Percentiles rank a stretch among this genome's conserved stretches.
Evolutionary conservation across 2,113 vertebrate genomes (phyloP).

Genomic region (Sterna hirundo): DNA sequence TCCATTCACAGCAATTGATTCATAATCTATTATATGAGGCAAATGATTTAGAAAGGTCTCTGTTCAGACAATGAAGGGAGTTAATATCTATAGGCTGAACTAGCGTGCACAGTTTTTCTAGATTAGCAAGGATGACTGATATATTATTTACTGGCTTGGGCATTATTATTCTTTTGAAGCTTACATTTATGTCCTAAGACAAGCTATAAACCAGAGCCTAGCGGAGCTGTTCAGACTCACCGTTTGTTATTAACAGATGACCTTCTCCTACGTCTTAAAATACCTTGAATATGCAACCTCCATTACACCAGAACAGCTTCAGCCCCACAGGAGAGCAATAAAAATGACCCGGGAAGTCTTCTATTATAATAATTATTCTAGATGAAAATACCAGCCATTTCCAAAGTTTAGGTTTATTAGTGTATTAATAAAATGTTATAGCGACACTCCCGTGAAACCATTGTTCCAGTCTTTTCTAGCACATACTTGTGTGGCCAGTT

Average conservation of each 20-base stretch:
- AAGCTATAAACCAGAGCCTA: not conserved
- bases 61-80: not conserved
- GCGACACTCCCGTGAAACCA: not conserved
- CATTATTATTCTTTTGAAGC: slow-evolving; percentile 19
- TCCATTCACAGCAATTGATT: slow-evolving; percentile 12
- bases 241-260: slow-evolving; percentile 6
- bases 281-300: slow-evolving; percentile 41
- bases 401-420: slow-evolving; percentile 7
- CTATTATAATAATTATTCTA: slow-evolving; percentile 12
- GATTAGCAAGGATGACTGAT: slow-evolving; percentile 24
- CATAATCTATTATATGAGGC: slow-evolving; percentile 30
- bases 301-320: slow-evolving; percentile 42
- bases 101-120: not conserved
- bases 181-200: slow-evolving; percentile 13
- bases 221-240: not conserved
- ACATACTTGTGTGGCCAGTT: not conserved
- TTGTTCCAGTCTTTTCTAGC: not conserved
- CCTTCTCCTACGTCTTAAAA: slow-evolving; percentile 36
- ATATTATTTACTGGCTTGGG: slow-evolving; percentile 4
- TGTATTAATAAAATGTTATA: not conserved
- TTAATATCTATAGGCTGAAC: slow-evolving; percentile 13
- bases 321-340: slow-evolving; percentile 20
- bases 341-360: slow-evolving; percentile 16
- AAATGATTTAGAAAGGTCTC: slow-evolving; percentile 57
- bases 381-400: slow-evolving; percentile 3